A percentile compares a stretch with the other conserved stretches of the same genome.
phyloP scores from a whole-genome alignment of 2,113 vertebrate species.

The Thalassarche chlororhynchos region DNA sequence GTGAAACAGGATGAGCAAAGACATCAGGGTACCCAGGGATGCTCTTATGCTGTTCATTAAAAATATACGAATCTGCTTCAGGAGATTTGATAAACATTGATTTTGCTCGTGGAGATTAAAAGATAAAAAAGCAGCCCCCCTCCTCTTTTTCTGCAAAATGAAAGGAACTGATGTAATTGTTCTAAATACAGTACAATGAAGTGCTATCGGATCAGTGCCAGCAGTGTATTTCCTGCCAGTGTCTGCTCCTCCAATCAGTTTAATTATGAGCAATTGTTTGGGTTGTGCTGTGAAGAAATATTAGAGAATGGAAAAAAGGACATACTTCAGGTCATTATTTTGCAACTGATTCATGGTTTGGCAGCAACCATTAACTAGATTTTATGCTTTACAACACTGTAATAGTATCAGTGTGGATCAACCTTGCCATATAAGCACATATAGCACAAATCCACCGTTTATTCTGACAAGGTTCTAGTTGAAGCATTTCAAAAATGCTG shows the following conservation, averaged over 20 bases:
- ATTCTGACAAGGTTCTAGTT: slow-evolving; percentile 76
- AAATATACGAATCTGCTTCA: slow-evolving; percentile 13
- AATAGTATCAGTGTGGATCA: slow-evolving; percentile 71
- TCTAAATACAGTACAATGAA: slow-evolving; percentile 74
- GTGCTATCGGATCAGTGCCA: slow-evolving; percentile 58
- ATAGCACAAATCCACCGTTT: slow-evolving; percentile 68
- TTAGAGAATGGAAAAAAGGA: slow-evolving; percentile 86
- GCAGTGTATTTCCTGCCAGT: slow-evolving; percentile 74
- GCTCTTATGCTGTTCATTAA: neutral
- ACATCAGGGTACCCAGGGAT: neutral
- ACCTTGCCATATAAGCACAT: slow-evolving; percentile 85
- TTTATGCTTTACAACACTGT: slow-evolving; percentile 74
- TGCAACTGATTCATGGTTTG: slow-evolving; percentile 83
- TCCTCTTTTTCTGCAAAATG: slow-evolving; percentile 58
- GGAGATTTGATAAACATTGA: slow-evolving; percentile 35
- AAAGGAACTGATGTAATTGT: slow-evolving; percentile 78
- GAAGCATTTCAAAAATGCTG: slow-evolving; percentile 78
- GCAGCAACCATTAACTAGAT: slow-evolving; percentile 75
- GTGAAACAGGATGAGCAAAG: neutral
- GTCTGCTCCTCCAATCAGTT: slow-evolving; percentile 74
- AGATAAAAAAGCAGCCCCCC: neutral
- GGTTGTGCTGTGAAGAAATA: slow-evolving; percentile 78
- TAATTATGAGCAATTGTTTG: slow-evolving; percentile 84
- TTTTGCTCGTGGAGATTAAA: neutral
- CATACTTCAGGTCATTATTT: slow-evolving; percentile 71